Conservation (phyloP, 35 echinoderm and acorn worm species). For the Chiridota heheva region DNA sequence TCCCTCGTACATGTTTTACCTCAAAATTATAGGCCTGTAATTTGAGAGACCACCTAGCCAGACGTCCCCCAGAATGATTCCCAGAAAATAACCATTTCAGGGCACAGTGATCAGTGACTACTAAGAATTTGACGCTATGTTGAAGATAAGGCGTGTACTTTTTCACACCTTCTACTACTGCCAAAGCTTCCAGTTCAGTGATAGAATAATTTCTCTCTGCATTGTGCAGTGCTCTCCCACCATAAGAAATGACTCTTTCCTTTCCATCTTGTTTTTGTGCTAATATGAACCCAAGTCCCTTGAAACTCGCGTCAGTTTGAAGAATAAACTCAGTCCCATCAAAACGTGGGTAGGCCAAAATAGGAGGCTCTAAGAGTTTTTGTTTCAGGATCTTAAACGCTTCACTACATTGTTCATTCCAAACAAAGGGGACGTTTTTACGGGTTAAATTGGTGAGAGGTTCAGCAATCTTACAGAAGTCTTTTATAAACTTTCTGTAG, state of each 20-base stretch:
- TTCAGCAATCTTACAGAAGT: constrained; percentile 3
- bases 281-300: background rate
- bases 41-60: background rate
- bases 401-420: background rate
- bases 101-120: constrained; percentile 4
- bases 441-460: background rate
- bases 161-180: constrained; percentile 26
- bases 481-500: constrained; percentile 13
- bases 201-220: constrained; percentile 18
- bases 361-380: background rate
- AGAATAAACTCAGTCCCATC: constrained; percentile 29
- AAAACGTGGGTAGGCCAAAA: constrained; percentile 3
- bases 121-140: constrained; percentile 19
- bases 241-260: background rate
- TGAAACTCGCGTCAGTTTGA: background rate
- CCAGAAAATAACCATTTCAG: constrained; percentile 3
- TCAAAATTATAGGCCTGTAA: constrained; percentile 24
- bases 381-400: background rate
- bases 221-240: background rate
- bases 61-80: background rate
- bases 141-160: constrained; percentile 14
- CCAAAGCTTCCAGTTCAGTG: constrained; percentile 17
- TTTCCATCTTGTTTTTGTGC: background rate
- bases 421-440: background rate
- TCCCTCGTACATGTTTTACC: background rate